These are phyloP conservation scores for Pelusios castaneus DNA, from an alignment of 2,113 vertebrate genomes.

Conservation along the genomic window DNA sequence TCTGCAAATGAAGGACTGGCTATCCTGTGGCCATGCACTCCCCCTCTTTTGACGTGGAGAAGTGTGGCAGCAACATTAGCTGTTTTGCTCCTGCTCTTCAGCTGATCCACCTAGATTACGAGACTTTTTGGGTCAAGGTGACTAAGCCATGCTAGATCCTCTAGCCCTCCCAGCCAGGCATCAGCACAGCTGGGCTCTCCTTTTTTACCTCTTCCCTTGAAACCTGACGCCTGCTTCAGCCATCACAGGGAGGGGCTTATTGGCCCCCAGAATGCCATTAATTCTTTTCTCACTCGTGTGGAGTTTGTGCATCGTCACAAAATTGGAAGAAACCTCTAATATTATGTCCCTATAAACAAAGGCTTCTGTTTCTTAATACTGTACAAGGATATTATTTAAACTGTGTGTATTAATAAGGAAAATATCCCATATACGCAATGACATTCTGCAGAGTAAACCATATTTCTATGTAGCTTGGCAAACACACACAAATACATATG, in stretches of 20 bases:
- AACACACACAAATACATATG: neutral
- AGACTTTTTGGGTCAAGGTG: neutral
- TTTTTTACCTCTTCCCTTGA: neutral
- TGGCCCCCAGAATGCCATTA: neutral
- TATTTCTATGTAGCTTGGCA: neutral
- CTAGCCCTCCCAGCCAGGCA: neutral
- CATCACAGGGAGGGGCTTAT: neutral
- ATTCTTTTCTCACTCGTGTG: neutral
- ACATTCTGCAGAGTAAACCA: neutral
- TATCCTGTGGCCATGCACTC: neutral
- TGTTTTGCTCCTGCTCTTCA: too few species aligned
- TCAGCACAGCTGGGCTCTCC: neutral
- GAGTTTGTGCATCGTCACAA: neutral
- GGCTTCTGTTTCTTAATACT: neutral
- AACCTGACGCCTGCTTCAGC: neutral
- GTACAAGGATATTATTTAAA: neutral
- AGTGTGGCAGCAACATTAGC: too few species aligned
- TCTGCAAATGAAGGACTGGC: neutral
- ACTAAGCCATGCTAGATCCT: neutral
- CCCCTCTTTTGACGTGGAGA: neutral
- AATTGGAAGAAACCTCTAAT: neutral
- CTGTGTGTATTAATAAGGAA: neutral
- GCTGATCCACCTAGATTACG: neutral
- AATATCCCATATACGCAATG: neutral
- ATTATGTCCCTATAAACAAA: neutral